Percentiles rank a stretch among this genome's conserved stretches.
Evolutionary conservation across 2,797 vertebrate genomes (phyloP).

Genomic region (Bradypodion pumilum): DNA sequence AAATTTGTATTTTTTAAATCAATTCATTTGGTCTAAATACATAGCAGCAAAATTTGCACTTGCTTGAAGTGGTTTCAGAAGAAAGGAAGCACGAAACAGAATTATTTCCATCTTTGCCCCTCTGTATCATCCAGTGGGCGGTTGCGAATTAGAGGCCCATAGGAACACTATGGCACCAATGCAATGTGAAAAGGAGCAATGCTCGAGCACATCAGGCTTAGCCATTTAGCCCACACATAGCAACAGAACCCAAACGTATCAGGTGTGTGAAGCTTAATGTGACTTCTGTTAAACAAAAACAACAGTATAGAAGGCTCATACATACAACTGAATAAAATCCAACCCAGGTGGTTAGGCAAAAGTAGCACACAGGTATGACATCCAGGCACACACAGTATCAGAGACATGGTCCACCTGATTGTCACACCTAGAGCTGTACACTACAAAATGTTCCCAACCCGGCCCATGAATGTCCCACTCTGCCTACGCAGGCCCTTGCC

Average conservation of each 20-base stretch:
- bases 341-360: not conserved
- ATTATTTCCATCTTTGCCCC: too few species aligned
- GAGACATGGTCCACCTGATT: not conserved
- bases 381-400: not conserved
- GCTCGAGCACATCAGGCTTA: not conserved
- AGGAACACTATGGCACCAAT: not conserved
- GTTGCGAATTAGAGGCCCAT: not conserved
- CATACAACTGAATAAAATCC: not conserved
- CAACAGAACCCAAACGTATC: not conserved
- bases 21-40: constrained; percentile 18
- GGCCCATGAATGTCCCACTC: too few species aligned
- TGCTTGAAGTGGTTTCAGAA: not conserved
- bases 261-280: not conserved
- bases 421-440: not conserved
- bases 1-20: constrained; percentile 5
- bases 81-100: not conserved
- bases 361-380: not conserved
- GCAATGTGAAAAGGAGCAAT: not conserved
- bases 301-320: not conserved
- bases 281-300: not conserved
- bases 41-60: constrained; percentile 13
- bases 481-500: too few species aligned
- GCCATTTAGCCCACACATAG: not conserved
- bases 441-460: too few species aligned
- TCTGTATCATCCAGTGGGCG: not conserved